These are phyloP conservation scores for Stratiomys singularior DNA, from an alignment of 2,888 invertebrate species.

Conservation along the genomic window DNA sequence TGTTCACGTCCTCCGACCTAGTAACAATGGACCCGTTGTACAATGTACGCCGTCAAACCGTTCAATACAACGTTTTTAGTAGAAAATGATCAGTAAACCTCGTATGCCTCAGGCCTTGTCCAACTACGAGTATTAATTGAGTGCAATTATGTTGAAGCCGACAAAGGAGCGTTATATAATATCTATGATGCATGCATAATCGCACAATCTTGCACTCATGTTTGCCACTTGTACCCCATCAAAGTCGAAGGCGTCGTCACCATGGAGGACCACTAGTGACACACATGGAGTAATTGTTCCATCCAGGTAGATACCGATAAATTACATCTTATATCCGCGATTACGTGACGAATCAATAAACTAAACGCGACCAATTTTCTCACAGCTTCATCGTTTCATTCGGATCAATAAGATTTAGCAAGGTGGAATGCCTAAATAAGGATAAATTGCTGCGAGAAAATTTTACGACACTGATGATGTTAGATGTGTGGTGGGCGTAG, in stretches of 20 bases:
- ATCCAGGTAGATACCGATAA: background rate
- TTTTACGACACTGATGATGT: background rate
- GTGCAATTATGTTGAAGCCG: background rate
- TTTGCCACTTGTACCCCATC: background rate
- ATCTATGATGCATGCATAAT: background rate
- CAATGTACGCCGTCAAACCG: background rate
- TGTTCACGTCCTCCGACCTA: background rate
- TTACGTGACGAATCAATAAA: slow-evolving; percentile 8
- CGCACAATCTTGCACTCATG: background rate
- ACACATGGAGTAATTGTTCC: background rate
- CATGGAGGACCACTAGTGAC: background rate
- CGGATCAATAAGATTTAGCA: background rate
- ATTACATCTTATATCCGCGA: background rate
- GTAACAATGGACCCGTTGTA: background rate
- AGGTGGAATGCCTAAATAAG: background rate
- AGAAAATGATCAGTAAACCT: background rate
- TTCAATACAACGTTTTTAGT: background rate
- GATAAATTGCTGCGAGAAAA: background rate
- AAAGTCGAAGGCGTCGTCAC: background rate
- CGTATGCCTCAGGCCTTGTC: background rate
- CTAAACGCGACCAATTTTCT: background rate
- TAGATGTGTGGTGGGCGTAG: background rate
- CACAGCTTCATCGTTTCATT: too few relatives aligned
- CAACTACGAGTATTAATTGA: background rate
- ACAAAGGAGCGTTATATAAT: background rate